phyloP scores from a whole-genome alignment of 2,888 invertebrate species.

The Laothoe populi region DNA sequence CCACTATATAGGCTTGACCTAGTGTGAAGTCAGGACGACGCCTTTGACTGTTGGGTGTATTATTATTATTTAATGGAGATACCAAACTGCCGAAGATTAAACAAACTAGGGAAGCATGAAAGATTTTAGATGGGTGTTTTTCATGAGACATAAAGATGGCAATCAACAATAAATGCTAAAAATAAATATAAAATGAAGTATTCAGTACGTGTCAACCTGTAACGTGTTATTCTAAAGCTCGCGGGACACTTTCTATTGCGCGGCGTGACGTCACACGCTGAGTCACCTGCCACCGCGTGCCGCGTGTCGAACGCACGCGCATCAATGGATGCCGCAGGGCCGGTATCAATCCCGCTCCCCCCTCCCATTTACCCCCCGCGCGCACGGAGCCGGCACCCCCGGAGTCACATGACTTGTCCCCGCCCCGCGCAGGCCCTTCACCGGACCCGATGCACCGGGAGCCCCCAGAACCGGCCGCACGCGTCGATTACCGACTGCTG shows the following conservation, averaged over 20 bases:
- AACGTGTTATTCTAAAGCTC: background rate
- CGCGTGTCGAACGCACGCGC: background rate
- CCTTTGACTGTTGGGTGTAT: no score
- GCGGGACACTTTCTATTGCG: background rate
- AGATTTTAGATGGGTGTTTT: no score
- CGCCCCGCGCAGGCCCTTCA: slow-evolving; percentile 13
- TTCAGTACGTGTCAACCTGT: no score
- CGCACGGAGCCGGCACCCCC: background rate
- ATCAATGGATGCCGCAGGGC: background rate
- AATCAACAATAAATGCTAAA: no score
- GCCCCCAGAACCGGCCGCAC: slow-evolving; percentile 8
- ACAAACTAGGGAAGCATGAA: no score
- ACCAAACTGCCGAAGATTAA: no score
- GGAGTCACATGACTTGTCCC: slow-evolving; percentile 2
- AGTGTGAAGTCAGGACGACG: no score
- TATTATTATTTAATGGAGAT: no score
- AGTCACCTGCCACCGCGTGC: background rate
- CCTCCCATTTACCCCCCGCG: background rate
- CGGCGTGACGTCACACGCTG: slow-evolving; percentile 10
- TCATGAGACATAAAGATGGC: no score
- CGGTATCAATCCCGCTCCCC: background rate
- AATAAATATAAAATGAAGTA: no score
- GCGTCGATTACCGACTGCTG: background rate
- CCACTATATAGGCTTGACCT: no score
- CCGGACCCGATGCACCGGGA: background rate